Percentiles rank a stretch among this genome's conserved stretches.
phyloP scores from a whole-genome alignment of 2,113 vertebrate species.

The Mobula hypostoma region DNA sequence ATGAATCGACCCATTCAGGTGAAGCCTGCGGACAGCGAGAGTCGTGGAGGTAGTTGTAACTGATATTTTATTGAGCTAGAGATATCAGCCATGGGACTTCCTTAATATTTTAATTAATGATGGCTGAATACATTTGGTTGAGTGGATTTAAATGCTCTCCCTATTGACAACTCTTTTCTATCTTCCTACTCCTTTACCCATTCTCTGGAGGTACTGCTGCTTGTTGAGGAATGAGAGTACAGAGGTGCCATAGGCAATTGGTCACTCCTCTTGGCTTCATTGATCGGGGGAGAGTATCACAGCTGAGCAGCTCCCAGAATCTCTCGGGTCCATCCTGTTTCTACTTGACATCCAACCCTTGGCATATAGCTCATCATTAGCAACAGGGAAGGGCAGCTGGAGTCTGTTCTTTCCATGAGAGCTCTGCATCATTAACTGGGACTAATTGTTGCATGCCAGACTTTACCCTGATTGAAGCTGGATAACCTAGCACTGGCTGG shows the following conservation, averaged over 20 bases:
- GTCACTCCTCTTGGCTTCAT: background rate
- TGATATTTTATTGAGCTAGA: slow-evolving; percentile 3
- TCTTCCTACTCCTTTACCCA: background rate
- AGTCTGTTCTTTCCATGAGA: background rate
- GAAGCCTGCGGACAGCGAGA: slow-evolving; percentile 92
- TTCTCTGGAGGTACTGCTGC: background rate
- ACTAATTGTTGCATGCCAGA: background rate
- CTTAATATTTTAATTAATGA: background rate
- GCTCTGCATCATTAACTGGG: background rate
- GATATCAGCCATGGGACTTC: background rate
- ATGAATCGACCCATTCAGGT: slow-evolving; percentile 73
- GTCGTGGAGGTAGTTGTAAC: slow-evolving; percentile 78
- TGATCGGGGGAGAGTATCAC: background rate
- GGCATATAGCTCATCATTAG: background rate
- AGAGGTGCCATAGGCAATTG: background rate
- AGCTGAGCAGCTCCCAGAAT: background rate
- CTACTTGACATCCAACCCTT: background rate
- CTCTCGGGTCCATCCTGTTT: background rate
- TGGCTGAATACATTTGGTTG: background rate
- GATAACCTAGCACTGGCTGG: background rate
- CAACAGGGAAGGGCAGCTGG: background rate
- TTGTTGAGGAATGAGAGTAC: background rate
- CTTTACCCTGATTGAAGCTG: too few relatives aligned
- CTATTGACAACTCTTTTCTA: slow-evolving; percentile 2
- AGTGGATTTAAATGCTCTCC: background rate